A percentile compares a stretch with the other conserved stretches of the same genome.
Conservation (phyloP, 2,113 vertebrate genomes). For the Bubo scandiacus region DNA sequence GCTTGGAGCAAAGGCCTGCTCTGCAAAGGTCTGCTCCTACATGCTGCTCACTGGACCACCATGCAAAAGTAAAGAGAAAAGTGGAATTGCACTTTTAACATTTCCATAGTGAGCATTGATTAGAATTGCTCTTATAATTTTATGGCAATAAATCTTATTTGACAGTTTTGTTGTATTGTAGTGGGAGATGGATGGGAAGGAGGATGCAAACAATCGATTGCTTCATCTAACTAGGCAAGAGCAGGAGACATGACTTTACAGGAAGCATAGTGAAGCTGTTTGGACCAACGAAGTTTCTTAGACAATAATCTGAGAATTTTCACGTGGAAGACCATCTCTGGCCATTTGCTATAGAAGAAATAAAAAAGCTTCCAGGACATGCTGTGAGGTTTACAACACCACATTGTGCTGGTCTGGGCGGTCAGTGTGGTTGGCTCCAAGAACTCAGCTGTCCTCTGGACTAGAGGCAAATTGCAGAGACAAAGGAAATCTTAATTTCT, state of each 20-base stretch:
- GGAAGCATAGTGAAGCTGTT: neutral
- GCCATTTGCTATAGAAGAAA: neutral
- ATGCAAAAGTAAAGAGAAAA: neutral
- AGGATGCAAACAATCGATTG: neutral
- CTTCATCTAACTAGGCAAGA: neutral
- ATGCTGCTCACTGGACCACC: neutral
- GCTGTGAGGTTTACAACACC: neutral
- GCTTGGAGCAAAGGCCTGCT: neutral
- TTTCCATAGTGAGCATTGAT: neutral
- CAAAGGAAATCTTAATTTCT: neutral
- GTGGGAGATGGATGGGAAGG: constrained; percentile 19
- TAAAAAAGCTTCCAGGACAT: neutral
- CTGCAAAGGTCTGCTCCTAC: neutral
- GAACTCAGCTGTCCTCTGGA: neutral
- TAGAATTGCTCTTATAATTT: neutral
- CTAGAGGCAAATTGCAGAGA: neutral
- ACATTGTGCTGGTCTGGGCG: rapidly evolving
- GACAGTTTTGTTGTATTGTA: neutral
- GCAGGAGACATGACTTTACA: neutral
- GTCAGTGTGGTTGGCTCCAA: neutral
- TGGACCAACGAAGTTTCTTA: neutral
- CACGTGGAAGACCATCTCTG: neutral
- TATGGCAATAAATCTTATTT: constrained; percentile 31
- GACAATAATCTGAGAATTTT: neutral
- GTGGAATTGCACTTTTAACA: neutral